Percentiles rank a stretch among this genome's conserved stretches.
Evolutionary conservation across 2,797 vertebrate species (phyloP).

Genomic region (Neostethus bicornis): DNA sequence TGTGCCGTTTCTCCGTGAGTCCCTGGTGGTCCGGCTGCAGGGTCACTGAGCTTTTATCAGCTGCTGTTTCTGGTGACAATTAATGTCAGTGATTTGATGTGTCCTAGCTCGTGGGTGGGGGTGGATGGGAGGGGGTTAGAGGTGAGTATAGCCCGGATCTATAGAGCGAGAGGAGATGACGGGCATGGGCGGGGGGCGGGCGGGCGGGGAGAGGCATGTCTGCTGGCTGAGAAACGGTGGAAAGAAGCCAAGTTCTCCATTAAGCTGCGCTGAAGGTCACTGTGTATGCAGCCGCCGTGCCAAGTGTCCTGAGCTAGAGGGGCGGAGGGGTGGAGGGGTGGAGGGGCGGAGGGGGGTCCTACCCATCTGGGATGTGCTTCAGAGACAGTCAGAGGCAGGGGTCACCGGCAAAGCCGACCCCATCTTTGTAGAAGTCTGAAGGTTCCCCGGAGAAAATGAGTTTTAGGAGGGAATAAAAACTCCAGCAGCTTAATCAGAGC

Average conservation of each 20-base stretch:
- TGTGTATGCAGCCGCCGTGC: slow-evolving; percentile 63
- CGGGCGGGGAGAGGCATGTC: slow-evolving; percentile 50
- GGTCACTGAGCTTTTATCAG: slow-evolving; percentile 62
- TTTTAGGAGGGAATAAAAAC: slow-evolving; percentile 69
- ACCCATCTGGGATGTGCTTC: slow-evolving; percentile 77
- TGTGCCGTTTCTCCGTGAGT: too few relatives aligned
- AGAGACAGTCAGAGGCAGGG: slow-evolving; percentile 72
- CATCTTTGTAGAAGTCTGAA: slow-evolving; percentile 76
- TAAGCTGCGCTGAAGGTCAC: slow-evolving; percentile 80
- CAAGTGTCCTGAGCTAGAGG: slow-evolving; percentile 63
- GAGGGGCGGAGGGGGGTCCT: slow-evolving; percentile 67
- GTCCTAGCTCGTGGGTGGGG: slow-evolving; percentile 51
- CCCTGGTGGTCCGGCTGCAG: slow-evolving; percentile 37
- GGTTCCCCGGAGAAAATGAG: slow-evolving; percentile 72
- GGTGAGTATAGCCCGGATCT: slow-evolving; percentile 62
- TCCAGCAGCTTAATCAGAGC: slow-evolving; percentile 67
- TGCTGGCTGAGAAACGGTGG: slow-evolving; percentile 75
- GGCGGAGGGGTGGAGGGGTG: slow-evolving; percentile 25
- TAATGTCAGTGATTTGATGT: slow-evolving; percentile 76
- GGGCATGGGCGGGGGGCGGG: too few relatives aligned
- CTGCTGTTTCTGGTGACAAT: slow-evolving; percentile 66
- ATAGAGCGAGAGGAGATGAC: slow-evolving; percentile 41
- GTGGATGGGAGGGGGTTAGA: slow-evolving; percentile 53
- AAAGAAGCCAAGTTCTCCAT: slow-evolving; percentile 80
- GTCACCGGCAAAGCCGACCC: slow-evolving; percentile 75